Evolutionary conservation across 2,113 vertebrate species (phyloP), one percentile per base, ranked within the genome.

Genomic region (Climacteris rufus): DNA sequence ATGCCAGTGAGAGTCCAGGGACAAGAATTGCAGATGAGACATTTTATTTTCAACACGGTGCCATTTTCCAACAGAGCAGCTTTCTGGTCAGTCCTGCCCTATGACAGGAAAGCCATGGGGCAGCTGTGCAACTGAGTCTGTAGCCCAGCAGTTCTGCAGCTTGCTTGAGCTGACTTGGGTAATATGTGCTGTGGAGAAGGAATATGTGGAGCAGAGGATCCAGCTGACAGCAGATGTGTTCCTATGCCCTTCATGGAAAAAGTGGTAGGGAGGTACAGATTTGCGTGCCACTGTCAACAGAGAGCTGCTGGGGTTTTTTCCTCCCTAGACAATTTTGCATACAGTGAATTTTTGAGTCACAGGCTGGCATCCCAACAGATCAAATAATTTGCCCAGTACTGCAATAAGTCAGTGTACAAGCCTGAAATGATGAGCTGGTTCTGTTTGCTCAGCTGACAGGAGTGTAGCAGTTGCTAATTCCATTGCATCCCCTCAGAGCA

Each of bases 371-470:
- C 27, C 25, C 25, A 78, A 76, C 37, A 92, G 61, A 81, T 49
- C 54, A 68, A 72, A 80, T 68, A 0, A 56, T 78, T 88, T 87
- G 44, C 21, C 71, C 52, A 35, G 37, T 45, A 70, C 47, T 89
- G 80, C 64, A 84, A 94, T 31, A 82, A 94, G 20, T 9, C 22
- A 18, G 44, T 40, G 39, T 71, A 56, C 24, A 59, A 93, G 44
- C 24, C 53, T 59, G 59, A 83, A 93, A 61, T 13, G 31, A 93
- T 69, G 54, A 88, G 19, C 30, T 74, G 68, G 10, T 35, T 80
- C 49, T 91, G 81, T 94, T 94, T 95, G 81, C 63, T 92, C 69
- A 89, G 88, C 66, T 92, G 85, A 77, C 50, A 75, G 63, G 59
- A 91, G 65, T 4, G 11, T 33, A 78, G 59, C 69, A n/a, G 42